phyloP scores from a whole-genome alignment of 2,113 vertebrate genomes.

The Alethe castanea region DNA sequence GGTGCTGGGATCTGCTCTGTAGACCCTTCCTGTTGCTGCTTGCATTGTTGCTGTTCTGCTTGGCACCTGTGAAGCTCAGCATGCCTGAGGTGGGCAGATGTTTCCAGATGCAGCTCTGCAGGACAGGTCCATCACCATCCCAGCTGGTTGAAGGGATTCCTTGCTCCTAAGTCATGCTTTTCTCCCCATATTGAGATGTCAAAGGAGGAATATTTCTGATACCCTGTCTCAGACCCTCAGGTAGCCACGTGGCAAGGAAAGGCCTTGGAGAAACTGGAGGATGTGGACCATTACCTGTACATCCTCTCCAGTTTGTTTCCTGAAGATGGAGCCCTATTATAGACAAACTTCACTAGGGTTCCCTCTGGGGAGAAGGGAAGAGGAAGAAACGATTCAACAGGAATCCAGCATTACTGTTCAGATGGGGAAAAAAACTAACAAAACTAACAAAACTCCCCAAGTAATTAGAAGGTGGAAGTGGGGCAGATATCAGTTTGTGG shows the following conservation, averaged over 20 bases:
- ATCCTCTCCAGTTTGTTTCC: neutral
- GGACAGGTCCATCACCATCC: neutral
- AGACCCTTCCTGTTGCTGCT: neutral
- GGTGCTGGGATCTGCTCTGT: neutral
- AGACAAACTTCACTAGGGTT: neutral
- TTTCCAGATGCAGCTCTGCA: neutral
- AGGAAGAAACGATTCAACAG: neutral
- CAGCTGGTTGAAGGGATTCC: neutral
- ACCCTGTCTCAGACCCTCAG: neutral
- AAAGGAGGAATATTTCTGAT: neutral
- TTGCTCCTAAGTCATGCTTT: neutral
- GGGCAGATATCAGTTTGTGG: neutral
- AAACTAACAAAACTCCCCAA: neutral
- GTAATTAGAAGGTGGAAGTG: neutral
- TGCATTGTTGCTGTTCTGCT: neutral
- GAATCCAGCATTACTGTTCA: neutral
- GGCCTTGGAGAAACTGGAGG: neutral
- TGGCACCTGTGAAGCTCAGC: neutral
- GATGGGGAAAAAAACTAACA: neutral
- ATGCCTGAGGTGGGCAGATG: neutral
- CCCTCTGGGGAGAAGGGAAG: neutral
- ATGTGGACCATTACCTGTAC: neutral
- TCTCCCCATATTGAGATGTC: neutral
- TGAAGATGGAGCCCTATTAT: constrained; percentile 20
- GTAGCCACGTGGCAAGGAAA: neutral